phyloP scores from a whole-genome alignment of 2,797 vertebrate genomes.

The Cynodonichthys magdalenae region DNA sequence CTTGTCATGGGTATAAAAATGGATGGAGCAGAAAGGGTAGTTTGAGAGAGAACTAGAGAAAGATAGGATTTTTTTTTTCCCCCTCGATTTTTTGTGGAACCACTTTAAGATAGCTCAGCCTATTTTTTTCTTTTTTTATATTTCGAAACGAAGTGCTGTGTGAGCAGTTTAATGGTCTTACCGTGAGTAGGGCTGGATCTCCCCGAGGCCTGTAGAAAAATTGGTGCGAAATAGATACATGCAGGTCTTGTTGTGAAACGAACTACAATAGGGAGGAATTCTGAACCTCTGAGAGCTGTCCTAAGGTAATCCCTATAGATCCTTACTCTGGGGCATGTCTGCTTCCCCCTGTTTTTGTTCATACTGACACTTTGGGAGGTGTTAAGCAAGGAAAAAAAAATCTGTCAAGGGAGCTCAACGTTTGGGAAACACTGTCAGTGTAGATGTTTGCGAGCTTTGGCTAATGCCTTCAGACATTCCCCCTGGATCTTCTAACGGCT shows the following conservation, averaged over 20 bases:
- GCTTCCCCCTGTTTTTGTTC: conserved; percentile 66
- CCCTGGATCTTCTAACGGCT: conserved; percentile 73
- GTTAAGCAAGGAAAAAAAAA: conserved; percentile 59
- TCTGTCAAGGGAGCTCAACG: conserved; percentile 70
- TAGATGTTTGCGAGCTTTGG: conserved; percentile 71
- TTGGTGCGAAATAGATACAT: conserved; percentile 74
- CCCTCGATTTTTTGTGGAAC: conserved; percentile 64
- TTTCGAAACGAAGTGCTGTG: conserved; percentile 76
- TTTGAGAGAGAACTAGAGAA: conserved; percentile 65
- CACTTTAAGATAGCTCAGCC: conserved; percentile 73
- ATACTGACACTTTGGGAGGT: conserved; percentile 63
- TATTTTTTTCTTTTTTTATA: conserved; percentile 69
- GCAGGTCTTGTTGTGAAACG: conserved; percentile 60
- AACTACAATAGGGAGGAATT: conserved; percentile 53
- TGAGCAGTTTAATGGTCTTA: conserved; percentile 76
- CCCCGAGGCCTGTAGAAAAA: conserved; percentile 64
- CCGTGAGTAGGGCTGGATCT: conserved; percentile 60
- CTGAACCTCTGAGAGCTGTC: conserved; percentile 58
- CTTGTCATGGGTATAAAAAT: conserved; percentile 81
- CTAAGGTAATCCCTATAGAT: conserved; percentile 66
- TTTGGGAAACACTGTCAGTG: conserved; percentile 75
- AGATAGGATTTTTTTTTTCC: conserved; percentile 69
- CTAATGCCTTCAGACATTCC: conserved; percentile 76
- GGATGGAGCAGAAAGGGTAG: conserved; percentile 66
- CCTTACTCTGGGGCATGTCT: conserved; percentile 60